Percentiles rank a stretch among this genome's conserved stretches.
phyloP scores from a whole-genome alignment of 2,797 vertebrate genomes.

The Scyliorhinus canicula region DNA sequence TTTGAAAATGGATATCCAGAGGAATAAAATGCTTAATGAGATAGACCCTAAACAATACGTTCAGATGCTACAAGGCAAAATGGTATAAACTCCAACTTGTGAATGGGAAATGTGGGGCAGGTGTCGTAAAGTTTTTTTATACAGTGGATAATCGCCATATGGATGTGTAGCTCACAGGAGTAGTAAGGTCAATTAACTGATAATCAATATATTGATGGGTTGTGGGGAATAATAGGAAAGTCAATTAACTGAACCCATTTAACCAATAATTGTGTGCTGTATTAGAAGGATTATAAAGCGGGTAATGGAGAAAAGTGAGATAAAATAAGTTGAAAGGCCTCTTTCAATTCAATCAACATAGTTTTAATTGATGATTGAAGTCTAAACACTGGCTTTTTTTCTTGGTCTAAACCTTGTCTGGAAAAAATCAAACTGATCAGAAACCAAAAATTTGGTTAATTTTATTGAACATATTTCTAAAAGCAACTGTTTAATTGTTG shows the following conservation, averaged over 20 bases:
- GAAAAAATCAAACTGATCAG: background rate
- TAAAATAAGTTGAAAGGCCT: background rate
- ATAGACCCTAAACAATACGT: background rate
- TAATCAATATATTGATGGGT: background rate
- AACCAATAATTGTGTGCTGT: background rate
- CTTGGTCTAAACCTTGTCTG: background rate
- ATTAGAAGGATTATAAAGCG: background rate
- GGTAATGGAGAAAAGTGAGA: background rate
- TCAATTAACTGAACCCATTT: background rate
- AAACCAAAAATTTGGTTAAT: background rate
- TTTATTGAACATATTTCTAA: background rate
- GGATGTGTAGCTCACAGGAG: background rate
- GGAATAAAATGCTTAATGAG: background rate
- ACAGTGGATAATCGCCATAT: background rate
- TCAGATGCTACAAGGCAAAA: background rate
- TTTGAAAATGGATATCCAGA: background rate
- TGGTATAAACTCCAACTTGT: background rate
- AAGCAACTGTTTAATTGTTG: background rate
- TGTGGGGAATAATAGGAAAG: background rate
- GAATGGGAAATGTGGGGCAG: background rate
- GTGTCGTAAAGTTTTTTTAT: background rate
- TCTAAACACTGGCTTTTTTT: background rate
- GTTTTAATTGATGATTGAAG: background rate
- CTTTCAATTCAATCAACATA: background rate
- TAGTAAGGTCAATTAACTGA: background rate